Percentiles rank a stretch among this genome's conserved stretches.
Conservation (phyloP, 2,888 invertebrate species). For the Rotaria sp. region DNA sequence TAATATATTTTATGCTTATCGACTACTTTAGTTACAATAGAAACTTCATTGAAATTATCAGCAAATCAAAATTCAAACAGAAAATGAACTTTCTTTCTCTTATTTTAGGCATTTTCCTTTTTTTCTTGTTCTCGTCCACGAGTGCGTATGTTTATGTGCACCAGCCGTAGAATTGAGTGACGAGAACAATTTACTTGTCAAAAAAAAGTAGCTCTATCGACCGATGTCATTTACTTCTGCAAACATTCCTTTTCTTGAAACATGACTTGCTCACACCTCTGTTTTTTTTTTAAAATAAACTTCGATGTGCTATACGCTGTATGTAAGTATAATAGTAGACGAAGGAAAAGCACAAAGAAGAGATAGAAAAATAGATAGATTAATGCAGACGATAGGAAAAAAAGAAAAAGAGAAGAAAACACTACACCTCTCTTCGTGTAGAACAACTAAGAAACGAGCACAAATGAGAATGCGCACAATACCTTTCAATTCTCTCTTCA, state of each 20-base stretch:
- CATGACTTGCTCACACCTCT: neutral
- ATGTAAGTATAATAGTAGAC: neutral
- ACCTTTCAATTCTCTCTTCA: neutral
- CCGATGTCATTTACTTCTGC: neutral
- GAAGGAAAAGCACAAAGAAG: neutral
- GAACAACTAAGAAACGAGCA: neutral
- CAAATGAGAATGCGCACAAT: neutral
- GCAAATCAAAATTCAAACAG: neutral
- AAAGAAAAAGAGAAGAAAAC: neutral
- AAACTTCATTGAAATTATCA: neutral
- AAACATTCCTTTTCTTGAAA: neutral
- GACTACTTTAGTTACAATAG: neutral
- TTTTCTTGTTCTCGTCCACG: neutral
- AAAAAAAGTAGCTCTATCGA: conserved; percentile 13
- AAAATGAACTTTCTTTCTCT: conserved; percentile 15
- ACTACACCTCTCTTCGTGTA: neutral
- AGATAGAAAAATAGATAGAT: neutral
- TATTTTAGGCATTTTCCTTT: conserved; percentile 3
- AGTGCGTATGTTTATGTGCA: neutral
- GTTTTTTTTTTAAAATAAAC: neutral
- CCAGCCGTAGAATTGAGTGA: neutral
- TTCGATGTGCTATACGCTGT: neutral
- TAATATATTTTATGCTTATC: neutral
- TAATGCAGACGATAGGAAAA: neutral
- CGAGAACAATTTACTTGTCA: conserved; percentile 21